Base-by-base conservation (phyloP, 2,797 vertebrate genomes). In the Salmo trutta region DNA sequence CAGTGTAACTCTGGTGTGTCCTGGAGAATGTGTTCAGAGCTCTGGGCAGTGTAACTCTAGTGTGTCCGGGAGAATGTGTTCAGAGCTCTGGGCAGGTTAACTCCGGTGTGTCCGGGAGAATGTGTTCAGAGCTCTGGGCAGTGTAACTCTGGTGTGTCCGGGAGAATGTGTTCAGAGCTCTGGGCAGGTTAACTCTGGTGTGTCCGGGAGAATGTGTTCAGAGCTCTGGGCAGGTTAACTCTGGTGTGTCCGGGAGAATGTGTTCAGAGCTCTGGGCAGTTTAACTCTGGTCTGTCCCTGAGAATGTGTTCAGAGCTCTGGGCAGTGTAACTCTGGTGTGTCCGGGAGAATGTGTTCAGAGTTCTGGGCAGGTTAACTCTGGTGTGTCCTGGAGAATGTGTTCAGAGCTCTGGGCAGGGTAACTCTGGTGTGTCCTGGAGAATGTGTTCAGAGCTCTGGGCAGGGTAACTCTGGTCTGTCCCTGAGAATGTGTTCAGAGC, bases 401-500 rank as follows among this genome's bases (percentile, higher is more conserved):
- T 41, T 2, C 36, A 41, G 36, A 2, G 77, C 73, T 41, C 53
- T 17, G 16, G 53, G 53, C 80, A 33, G 79, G 24, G 53, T 76
- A 70, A 71, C 81, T 31, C 31, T 77, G 69, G 51, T 76, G 1
- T 54, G 36, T 36, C 36, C 53, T 14, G 53, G 53, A 54, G 12
- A 54, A 54, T 54, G 53, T 54, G 2, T 36, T 7, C 36, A 36
- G 5, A 36, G 77, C 71, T 36, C 31, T 31, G 3, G 29, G 31
- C 31, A 31, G 31, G 31, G 31, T 31, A 31, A 31, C 3, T 4
- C 31, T 31, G 31, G 31, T 31, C 3, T 31, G 31, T 31, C 75
- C 73, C 75, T 75, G 77, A 76, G 71, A 89, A 79, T 82, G 83
- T 88, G 85, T 81, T 29, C 70, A 81, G 79, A 79, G 77, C 71